Evolutionary conservation across 2,888 invertebrate genomes (phyloP), one percentile per base, ranked within the genome.

Genomic region (Ophion ventricosus): DNA sequence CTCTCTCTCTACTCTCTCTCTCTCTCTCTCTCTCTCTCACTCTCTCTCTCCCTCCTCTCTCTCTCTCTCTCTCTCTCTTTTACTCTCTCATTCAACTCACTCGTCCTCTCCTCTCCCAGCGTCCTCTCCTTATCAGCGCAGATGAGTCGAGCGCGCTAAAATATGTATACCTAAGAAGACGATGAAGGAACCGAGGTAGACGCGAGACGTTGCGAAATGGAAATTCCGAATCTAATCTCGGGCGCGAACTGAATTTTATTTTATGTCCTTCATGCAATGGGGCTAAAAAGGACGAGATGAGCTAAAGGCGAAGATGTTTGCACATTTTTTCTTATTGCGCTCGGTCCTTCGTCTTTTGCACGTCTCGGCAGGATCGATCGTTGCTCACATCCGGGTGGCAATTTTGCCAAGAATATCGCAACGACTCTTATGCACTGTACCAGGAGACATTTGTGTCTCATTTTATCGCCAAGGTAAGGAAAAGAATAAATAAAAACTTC

Each of bases 151-250:
- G n/a, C n/a, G n/a, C n/a, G n/a, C n/a, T n/a, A n/a, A n/a, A 67
- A 26, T 74, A 56, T 56, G 54, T 43, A 43, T n/a, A 25, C 26
- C 56, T 64, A 76, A 57, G 63, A 70, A 69, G 70, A 74, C 66
- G 72, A 56, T n/a, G 74, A 69, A 74, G 74, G 69, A 80, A 80
- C 64, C 49, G 69, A 35, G 59, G 54, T 40, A 76, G 79, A 79
- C 79, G 57, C 59, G 63, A 20, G 80, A 83, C 66, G 79, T 84
- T 81, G 75, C 81, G 78, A 82, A 75, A 26, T 75, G 78, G 78
- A 70, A 84, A 84, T 82, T 17, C 75, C 79, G 82, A 84, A 84
- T 84, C 82, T 84, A 82, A 84, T 84, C 82, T 79, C 74, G n/a
- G n/a, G 82, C 70, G 61, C 8, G 14, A 84, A 84, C 74, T 84